phyloP scores from a whole-genome alignment of 2,113 vertebrate genomes.

The Stictonetta naevosa region DNA sequence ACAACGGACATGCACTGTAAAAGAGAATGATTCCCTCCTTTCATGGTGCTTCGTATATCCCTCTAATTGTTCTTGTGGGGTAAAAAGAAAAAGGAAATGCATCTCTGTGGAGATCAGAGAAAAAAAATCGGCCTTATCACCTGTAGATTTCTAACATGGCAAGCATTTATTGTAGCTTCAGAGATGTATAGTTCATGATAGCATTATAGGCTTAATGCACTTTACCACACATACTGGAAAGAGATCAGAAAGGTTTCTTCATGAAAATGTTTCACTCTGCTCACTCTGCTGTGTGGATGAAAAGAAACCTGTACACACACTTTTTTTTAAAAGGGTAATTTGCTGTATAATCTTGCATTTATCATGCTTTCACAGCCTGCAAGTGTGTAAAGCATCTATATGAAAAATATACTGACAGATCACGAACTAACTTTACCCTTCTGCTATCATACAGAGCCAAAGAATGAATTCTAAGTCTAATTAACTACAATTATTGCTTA shows the following conservation, averaged over 20 bases:
- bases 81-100: conserved; percentile 25
- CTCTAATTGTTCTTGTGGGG: neutral
- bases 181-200: neutral
- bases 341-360: conserved; percentile 6
- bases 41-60: neutral
- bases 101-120: neutral
- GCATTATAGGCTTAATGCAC: conserved; percentile 14
- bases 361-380: neutral
- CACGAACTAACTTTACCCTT: conserved; percentile 32
- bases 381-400: neutral
- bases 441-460: conserved; percentile 26
- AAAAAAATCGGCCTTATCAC: conserved; percentile 39
- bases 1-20: neutral
- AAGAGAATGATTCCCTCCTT: neutral
- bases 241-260: neutral
- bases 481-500: conserved; percentile 51
- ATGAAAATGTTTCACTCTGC: neutral
- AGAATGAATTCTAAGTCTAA: conserved; percentile 46
- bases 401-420: conserved; percentile 44
- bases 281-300: neutral
- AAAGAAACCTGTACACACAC: neutral
- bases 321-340: neutral
- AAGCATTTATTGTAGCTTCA: neutral
- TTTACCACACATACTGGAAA: neutral
- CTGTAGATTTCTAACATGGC: neutral